Evolutionary conservation across 2,797 vertebrate genomes (phyloP).

Genomic region (Phrynocephalus forsythii): DNA sequence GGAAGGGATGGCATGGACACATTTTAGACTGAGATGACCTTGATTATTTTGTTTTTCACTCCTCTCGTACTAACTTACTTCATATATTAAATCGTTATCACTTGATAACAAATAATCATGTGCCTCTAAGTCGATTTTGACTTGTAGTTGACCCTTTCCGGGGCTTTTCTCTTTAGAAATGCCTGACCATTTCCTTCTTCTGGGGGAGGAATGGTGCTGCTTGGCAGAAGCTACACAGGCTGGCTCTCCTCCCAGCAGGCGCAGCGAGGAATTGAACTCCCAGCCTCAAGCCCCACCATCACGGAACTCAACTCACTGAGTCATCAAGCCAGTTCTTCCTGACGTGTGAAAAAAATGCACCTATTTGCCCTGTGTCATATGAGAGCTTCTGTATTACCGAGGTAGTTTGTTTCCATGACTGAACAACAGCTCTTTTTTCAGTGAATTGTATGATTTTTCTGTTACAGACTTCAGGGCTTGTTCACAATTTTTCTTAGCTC

Average conservation of each 20-base stretch:
- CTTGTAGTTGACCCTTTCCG: too few species aligned
- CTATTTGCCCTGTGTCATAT: background rate
- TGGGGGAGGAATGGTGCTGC: too few species aligned
- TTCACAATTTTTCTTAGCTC: constrained; percentile 5
- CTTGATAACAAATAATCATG: background rate
- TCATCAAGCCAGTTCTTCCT: background rate
- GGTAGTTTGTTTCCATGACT: background rate
- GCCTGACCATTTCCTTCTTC: too few species aligned
- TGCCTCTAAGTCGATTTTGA: too few species aligned
- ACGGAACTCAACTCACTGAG: too few species aligned
- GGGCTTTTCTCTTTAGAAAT: too few species aligned
- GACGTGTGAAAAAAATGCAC: too few species aligned
- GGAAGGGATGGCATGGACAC: too few species aligned
- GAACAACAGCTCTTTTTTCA: accelerated
- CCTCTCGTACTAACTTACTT: background rate
- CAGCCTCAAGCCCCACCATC: too few species aligned
- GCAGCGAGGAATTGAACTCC: too few species aligned
- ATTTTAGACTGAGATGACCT: background rate
- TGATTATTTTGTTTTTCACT: background rate
- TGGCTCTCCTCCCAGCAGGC: too few species aligned
- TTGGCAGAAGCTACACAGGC: too few species aligned
- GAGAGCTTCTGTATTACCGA: background rate
- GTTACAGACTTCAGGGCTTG: background rate
- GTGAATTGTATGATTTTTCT: constrained; percentile 44
- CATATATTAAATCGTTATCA: background rate